Percentiles rank a stretch among this genome's conserved stretches.
Evolutionary conservation across 2,797 vertebrate species (phyloP).

Genomic region (Falco berigora): DNA sequence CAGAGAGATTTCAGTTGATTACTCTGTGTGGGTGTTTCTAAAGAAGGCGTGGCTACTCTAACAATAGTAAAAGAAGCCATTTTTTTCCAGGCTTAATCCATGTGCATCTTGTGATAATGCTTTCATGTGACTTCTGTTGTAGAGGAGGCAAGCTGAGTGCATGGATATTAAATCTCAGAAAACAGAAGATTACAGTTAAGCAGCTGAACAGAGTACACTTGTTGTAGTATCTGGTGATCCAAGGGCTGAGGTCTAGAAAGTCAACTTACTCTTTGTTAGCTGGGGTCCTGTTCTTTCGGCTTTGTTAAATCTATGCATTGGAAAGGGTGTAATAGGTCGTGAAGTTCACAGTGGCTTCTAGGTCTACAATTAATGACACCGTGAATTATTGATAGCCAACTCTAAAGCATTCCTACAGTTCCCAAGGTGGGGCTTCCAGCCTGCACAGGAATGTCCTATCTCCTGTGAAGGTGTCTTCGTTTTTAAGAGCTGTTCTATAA

Average conservation of each 20-base stretch:
- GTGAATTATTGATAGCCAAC: background rate
- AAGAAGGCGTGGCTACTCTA: background rate
- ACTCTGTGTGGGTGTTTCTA: background rate
- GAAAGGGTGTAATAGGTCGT: background rate
- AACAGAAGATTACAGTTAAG: background rate
- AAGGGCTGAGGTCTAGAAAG: background rate
- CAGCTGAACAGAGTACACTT: background rate
- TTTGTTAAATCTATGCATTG: background rate
- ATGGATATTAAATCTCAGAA: background rate
- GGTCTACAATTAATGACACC: background rate
- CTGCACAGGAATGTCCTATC: background rate
- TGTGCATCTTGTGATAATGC: background rate
- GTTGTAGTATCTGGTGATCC: background rate
- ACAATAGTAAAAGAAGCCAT: background rate
- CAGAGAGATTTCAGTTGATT: background rate
- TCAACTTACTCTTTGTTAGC: background rate
- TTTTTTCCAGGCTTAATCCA: background rate
- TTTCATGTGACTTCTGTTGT: background rate
- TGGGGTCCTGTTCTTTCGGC: background rate
- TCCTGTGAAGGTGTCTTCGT: background rate
- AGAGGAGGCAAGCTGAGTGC: background rate
- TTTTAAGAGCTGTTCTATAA: background rate
- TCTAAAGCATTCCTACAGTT: background rate
- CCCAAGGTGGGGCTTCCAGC: background rate
- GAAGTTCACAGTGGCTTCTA: background rate